Evolutionary conservation across 2,797 vertebrate genomes (phyloP), one percentile per base, ranked within the genome.

Genomic region (Lophura swinhoii): DNA sequence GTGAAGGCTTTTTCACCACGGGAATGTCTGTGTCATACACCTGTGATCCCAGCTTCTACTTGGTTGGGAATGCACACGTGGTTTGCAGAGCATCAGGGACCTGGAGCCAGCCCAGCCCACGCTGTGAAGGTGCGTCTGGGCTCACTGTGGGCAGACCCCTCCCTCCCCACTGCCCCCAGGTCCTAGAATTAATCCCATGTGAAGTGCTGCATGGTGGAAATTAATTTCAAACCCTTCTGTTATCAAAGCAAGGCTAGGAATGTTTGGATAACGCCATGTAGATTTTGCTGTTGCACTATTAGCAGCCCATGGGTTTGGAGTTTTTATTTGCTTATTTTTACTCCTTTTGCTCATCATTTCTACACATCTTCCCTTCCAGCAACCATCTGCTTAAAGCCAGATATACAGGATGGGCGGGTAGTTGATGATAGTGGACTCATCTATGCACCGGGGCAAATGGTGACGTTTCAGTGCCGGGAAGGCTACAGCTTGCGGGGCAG

Each of bases 401-500:
- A 67, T 0, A 10, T 93, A 14, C 24, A 44, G 31, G 85, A 96
- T 0, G 97, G 92, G 35, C 58, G 81, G 41, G 87, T 26, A 31
- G 22, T 88, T 2, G 79, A 33, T 35, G 88, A 81, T 6, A 59
- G 53, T 6, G 76, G 71, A 2, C 53, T 70, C 17, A 69, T 96
- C 63, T 98, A 96, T 3, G 93, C 93, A 0, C 96, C 96, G 0
- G 96, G 97, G 23, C 71, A 96, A 24, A 35, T 4, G 2, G 72
- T 97, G 69, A 96, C 84, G 1, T 24, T 97, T 59, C 73, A 24
- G 75, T 98, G 97, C 56, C 87, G 74, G 3, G 7, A 87, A 0
- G 97, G 97, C 0, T 97, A 96, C 67, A 94, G 79, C 7, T 91
- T 97, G 87, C 94, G 82, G 41, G 97, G 97, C 84, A 97, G 96